Base-by-base conservation (phyloP, 1,140 invertebrate genomes). In the Drosophila dunni region DNA sequence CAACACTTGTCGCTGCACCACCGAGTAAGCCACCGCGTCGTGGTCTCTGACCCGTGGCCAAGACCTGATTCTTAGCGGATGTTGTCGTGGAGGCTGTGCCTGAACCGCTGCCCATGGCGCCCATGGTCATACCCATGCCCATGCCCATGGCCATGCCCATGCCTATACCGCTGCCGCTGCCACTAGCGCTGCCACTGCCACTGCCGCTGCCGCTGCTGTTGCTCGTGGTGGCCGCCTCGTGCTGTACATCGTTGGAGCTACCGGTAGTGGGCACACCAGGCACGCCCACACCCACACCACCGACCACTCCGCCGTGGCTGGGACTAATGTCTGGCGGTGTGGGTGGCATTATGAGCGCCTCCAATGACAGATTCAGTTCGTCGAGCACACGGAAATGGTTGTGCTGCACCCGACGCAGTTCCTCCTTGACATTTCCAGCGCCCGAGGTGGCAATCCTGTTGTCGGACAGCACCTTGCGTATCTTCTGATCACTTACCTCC, bases 261-360 rank as follows among this genome's bases (percentile, higher is more conserved):
- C 38, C 50, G n/a, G n/a, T 33, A 1, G 24, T 53, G 6, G 77
- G 44, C 5, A 29, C 24, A 29, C 24, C 24, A 29, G 24, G 3
- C 3, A 4, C 24, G 2, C 24, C 24, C 3, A 4, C 24, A 6
- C 24, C 24, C 24, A 29, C 24, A 29, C 3, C 24, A 29, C 24
- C 24, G 24, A 29, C 24, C 24, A 29, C 24, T 1, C 65, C 64
- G 6, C 15, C 80, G n/a, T 90, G 78, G 48, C 77, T 90, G 51
- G 90, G 85, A 57, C 85, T 88, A 4, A 90, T 69, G 15, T 91
- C 82, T 4, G 83, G 90, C 34, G 91, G 90, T 1, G 90, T 92
- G 10, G 85, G 94, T n/a, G 96, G 96, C 96, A 97, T 97, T 45
- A 97, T 93, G 95, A 97, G 96, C 15, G 96, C 96, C 93, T 97